A percentile compares a stretch with the other conserved stretches of the same genome.
Conservation (phyloP, 2,113 vertebrate genomes). For the Mola mola region DNA sequence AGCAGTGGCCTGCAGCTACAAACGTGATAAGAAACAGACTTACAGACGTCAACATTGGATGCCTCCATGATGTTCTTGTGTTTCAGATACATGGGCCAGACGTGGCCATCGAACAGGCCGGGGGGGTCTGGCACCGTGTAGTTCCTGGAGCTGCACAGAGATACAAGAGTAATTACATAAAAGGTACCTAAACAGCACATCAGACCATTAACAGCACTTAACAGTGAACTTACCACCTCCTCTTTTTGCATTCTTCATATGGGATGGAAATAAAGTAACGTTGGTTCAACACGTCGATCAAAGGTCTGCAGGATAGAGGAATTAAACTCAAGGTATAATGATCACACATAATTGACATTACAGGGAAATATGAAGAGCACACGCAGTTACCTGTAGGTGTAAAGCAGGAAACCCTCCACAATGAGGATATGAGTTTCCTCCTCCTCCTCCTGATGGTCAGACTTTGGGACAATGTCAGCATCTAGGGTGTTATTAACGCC, state of each 20-base stretch:
- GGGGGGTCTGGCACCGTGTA: conserved; percentile 92
- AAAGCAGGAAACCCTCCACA: conserved; percentile 95
- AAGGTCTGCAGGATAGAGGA: conserved; percentile 79
- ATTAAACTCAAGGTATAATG: neutral
- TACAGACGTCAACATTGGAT: conserved; percentile 88
- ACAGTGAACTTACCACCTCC: conserved; percentile 86
- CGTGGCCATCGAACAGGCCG: conserved; percentile 92
- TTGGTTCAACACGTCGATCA: conserved; percentile 90
- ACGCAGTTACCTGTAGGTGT: conserved; percentile 86
- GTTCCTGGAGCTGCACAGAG: conserved; percentile 83
- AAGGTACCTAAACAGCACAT: neutral
- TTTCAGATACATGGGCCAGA: conserved; percentile 96
- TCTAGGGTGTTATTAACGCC: conserved; percentile 88
- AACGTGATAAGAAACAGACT: conserved; percentile 51
- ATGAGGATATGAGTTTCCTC: conserved; percentile 89
- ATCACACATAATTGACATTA: neutral
- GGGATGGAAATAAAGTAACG: conserved; percentile 94
- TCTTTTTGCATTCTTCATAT: conserved; percentile 94
- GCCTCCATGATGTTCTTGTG: conserved; percentile 91
- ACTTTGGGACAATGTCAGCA: conserved; percentile 70
- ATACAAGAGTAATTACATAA: conserved; percentile 2
- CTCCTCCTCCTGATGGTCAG: conserved; percentile 69
- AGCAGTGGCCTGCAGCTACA: no score
- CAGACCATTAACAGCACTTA: neutral
- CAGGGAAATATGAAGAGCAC: neutral